phyloP scores from a whole-genome alignment of 2,113 vertebrate genomes.

The Chroicocephalus ridibundus region DNA sequence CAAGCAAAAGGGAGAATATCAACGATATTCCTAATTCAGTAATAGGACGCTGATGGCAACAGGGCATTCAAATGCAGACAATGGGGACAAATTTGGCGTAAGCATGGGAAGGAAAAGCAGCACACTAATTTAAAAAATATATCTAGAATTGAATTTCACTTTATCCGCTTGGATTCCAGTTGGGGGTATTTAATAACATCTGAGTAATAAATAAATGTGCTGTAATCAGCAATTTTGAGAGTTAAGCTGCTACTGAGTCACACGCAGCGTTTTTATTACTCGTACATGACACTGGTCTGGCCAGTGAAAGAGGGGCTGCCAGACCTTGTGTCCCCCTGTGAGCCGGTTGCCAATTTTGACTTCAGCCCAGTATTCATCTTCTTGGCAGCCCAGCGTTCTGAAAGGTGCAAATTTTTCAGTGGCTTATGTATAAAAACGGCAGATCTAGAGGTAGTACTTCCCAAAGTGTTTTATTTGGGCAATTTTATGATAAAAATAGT shows the following conservation, averaged over 20 bases:
- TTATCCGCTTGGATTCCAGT: background rate
- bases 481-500: background rate
- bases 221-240: background rate
- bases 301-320: background rate
- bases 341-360: background rate
- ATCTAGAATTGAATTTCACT: background rate
- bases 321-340: background rate
- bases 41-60: background rate
- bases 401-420: background rate
- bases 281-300: background rate
- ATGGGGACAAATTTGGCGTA: background rate
- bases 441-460: background rate
- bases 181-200: background rate
- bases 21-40: background rate
- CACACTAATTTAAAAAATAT: background rate
- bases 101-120: background rate
- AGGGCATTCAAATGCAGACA: background rate
- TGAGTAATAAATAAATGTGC: conserved; percentile 1
- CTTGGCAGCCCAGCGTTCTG: background rate
- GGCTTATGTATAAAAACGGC: background rate
- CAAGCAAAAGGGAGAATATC: background rate
- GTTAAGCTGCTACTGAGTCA: background rate
- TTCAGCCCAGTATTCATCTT: background rate
- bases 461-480: background rate
- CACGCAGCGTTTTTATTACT: background rate